phyloP scores from a whole-genome alignment of 2,113 vertebrate species.

The Colinus virginianus region DNA sequence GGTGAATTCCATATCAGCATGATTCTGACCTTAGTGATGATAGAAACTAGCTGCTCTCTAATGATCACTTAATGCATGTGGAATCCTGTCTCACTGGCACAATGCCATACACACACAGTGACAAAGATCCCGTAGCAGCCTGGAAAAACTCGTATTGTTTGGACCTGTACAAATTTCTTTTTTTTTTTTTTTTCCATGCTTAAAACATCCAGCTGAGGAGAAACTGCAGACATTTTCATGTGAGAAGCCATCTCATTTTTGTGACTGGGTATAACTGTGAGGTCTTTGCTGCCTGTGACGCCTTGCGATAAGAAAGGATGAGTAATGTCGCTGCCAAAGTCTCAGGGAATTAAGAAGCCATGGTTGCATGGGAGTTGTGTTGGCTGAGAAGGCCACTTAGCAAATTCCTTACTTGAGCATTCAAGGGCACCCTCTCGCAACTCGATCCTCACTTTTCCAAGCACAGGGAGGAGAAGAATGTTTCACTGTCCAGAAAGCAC shows the following conservation, averaged over 20 bases:
- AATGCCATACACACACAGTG: accelerated
- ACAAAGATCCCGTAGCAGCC: not conserved
- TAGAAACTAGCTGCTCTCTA: not conserved
- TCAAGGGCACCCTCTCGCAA: slow-evolving; percentile 70
- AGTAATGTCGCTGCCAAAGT: not conserved
- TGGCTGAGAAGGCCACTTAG: slow-evolving; percentile 67
- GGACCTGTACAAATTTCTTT: not conserved
- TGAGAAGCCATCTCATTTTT: not conserved
- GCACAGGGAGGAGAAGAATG: slow-evolving; percentile 65
- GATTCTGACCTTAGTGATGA: not conserved
- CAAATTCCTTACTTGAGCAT: slow-evolving; percentile 72
- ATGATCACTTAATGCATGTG: not conserved
- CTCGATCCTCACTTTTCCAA: slow-evolving; percentile 70
- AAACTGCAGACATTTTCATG: not conserved
- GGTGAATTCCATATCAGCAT: not conserved
- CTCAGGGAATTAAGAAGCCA: slow-evolving; percentile 33
- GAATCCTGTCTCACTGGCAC: not conserved
- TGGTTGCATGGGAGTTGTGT: not conserved
- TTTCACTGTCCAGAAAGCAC: slow-evolving; percentile 70
- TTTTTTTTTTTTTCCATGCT: not conserved
- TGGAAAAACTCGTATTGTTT: not conserved
- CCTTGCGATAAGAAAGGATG: not conserved
- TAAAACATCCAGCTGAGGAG: not conserved
- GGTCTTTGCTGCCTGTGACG: not conserved
- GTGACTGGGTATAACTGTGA: accelerated